Percentiles rank a stretch among this genome's conserved stretches.
phyloP scores from a whole-genome alignment of 2,797 vertebrate genomes.

The Pipistrellus pipistrellus region DNA sequence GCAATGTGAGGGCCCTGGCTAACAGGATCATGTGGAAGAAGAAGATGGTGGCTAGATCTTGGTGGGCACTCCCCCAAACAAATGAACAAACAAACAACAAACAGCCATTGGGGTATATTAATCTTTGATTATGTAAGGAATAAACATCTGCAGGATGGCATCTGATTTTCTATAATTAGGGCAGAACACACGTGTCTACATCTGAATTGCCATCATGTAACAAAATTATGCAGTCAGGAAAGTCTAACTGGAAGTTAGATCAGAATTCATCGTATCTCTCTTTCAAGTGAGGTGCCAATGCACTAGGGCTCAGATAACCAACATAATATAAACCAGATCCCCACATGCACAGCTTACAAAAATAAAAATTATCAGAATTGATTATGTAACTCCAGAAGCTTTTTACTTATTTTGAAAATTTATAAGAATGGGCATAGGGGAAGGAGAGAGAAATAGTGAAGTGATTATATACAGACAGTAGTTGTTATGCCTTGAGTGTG shows the following conservation, averaged over 20 bases:
- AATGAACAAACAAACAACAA: background rate
- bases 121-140: background rate
- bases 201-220: background rate
- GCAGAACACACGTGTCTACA: background rate
- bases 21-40: background rate
- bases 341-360: background rate
- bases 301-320: background rate
- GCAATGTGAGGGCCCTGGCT: background rate
- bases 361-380: background rate
- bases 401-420: background rate
- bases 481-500: background rate
- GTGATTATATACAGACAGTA: background rate
- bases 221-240: background rate
- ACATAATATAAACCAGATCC: background rate
- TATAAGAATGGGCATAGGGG: background rate
- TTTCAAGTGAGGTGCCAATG: background rate
- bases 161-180: background rate
- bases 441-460: background rate
- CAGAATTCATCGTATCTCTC: background rate
- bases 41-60: background rate
- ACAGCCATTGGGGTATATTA: background rate
- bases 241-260: background rate
- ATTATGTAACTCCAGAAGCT: too few relatives aligned
- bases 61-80: background rate
- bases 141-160: constrained; percentile 1